phyloP scores from a whole-genome alignment of 2,888 invertebrate genomes.

The Rhagonycha fulva region DNA sequence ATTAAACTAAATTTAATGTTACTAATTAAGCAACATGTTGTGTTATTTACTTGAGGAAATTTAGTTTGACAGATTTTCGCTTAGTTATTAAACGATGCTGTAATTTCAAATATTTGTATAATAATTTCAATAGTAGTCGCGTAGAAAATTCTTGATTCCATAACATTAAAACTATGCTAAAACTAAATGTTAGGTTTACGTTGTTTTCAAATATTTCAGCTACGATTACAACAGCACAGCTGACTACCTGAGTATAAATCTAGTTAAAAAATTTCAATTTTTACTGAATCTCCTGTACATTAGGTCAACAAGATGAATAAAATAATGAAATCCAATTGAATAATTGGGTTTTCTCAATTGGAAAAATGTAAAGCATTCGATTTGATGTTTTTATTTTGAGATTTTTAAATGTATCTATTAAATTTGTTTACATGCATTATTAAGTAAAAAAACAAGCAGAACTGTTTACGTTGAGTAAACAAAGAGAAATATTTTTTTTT shows the following conservation, averaged over 20 bases:
- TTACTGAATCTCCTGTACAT: too few species aligned
- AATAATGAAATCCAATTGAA: background rate
- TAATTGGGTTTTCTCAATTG: background rate
- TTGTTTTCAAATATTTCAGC: background rate
- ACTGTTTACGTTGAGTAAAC: background rate
- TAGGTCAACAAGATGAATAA: too few species aligned
- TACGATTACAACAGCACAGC: too few species aligned
- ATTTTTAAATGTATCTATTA: background rate
- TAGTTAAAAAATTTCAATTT: too few species aligned
- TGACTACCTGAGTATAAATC: too few species aligned
- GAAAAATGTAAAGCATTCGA: background rate
- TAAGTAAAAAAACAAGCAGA: background rate
- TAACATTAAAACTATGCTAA: background rate
- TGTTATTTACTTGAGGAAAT: background rate
- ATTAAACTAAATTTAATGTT: constrained; percentile 10
- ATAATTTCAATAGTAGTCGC: background rate
- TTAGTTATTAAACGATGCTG: background rate
- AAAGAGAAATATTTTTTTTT: too few species aligned
- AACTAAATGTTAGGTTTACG: background rate
- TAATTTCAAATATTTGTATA: background rate
- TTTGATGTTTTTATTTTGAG: background rate
- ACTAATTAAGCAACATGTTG: background rate
- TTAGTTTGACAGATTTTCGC: background rate
- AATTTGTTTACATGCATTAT: background rate
- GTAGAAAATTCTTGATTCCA: background rate